Percentiles rank a stretch among this genome's conserved stretches.
Evolutionary conservation across 2,797 vertebrate species (phyloP).

Genomic region (Buphagus erythrorhynchus): DNA sequence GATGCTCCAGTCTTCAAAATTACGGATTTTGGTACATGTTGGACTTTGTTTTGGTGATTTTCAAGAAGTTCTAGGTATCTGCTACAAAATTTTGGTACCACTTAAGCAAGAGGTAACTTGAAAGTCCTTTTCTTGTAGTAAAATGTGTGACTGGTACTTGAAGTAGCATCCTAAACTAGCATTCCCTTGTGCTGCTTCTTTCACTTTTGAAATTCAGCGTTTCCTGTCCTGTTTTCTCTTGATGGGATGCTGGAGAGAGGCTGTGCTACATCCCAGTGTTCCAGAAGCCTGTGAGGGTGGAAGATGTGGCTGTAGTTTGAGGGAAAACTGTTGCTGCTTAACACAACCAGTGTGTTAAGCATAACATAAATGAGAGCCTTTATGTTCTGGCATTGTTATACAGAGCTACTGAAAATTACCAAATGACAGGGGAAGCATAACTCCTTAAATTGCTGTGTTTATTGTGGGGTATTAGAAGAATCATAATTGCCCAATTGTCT

Average conservation of each 20-base stretch:
- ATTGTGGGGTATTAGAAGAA: not conserved
- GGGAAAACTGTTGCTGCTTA: not conserved
- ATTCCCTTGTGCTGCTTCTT: not conserved
- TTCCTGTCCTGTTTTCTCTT: not conserved
- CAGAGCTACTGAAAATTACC: not conserved
- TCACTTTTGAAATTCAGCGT: not conserved
- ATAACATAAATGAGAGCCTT: not conserved
- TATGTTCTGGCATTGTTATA: not conserved
- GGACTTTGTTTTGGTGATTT: not conserved
- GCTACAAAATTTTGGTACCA: not conserved
- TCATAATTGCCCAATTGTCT: not conserved
- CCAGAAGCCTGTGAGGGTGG: not conserved
- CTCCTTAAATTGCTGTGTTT: fast-evolving
- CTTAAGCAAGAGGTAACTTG: not conserved
- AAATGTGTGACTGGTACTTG: fast-evolving
- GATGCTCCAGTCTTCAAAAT: not conserved
- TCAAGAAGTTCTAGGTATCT: not conserved
- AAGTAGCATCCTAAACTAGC: not conserved
- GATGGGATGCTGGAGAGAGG: not conserved
- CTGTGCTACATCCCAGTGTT: not conserved
- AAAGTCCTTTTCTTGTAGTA: not conserved
- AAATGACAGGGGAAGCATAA: not conserved
- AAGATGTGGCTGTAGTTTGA: not conserved
- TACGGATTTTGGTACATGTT: not conserved
- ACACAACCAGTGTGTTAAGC: not conserved